phyloP scores from a whole-genome alignment of 2,888 invertebrate genomes.

The Leucania comma region DNA sequence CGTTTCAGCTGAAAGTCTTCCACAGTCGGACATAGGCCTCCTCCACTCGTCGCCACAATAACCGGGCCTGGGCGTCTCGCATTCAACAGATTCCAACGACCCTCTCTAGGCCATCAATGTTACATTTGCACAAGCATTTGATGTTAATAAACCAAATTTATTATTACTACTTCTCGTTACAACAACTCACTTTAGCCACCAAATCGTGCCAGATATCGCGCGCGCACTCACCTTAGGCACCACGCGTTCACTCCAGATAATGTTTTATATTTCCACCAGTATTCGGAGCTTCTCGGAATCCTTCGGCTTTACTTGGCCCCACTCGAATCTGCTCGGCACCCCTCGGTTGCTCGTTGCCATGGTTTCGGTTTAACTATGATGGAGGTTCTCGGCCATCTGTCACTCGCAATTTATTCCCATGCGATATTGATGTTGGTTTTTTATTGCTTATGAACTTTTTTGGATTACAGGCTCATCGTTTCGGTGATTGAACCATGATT shows the following conservation, averaged over 20 bases:
- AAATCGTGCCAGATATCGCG: neutral
- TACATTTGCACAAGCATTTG: no score
- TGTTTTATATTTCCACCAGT: slow-evolving; percentile 34
- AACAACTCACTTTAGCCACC: neutral
- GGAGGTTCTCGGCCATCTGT: slow-evolving; percentile 61
- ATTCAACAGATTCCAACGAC: no score
- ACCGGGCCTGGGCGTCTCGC: no score
- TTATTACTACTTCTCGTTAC: neutral
- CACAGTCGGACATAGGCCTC: no score
- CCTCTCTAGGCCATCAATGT: no score
- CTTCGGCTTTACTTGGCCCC: slow-evolving; percentile 36
- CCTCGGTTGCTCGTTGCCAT: slow-evolving; percentile 64
- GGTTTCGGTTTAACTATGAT: slow-evolving; percentile 58
- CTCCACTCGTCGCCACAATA: no score
- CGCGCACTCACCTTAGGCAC: neutral
- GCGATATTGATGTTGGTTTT: slow-evolving; percentile 42
- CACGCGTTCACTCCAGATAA: neutral
- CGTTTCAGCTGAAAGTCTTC: no score
- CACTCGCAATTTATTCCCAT: slow-evolving; percentile 70
- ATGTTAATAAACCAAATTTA: no score
- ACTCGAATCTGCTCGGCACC: slow-evolving; percentile 40
- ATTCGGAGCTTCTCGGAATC: slow-evolving; percentile 32
- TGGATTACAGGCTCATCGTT: neutral
- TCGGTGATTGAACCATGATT: neutral
- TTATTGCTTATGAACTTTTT: slow-evolving; percentile 36